Evolutionary conservation across 2,113 vertebrate species (phyloP), one percentile per base, ranked within the genome.

Genomic region (Girardinichthys multiradiatus): DNA sequence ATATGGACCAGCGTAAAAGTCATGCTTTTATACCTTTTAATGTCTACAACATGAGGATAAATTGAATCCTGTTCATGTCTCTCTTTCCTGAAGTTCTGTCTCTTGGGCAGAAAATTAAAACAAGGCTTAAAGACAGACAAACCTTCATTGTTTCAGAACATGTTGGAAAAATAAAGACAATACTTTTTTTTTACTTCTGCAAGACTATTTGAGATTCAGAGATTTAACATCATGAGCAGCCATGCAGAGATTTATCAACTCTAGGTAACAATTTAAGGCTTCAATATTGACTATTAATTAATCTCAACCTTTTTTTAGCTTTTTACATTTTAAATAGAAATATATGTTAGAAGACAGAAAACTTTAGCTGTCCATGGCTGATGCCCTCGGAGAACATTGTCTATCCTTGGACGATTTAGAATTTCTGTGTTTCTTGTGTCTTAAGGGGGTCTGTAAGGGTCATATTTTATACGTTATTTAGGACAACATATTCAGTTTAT

Each of bases 111-210:
- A 89, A 59, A 89, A 62, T 78, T 69, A 62, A 89, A 80, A 77
- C 79, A 79, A 75, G 73, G 79, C 29, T 63, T 67, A 2, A 8
- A 63, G 68, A 70, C 33, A 35, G 60, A 87, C 84, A 86, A 79
- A 66, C 75, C 67, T 76, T 82, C 63, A 85, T 89, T 90, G 88
- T 90, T 70, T 64, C 27, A 67, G 42, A 72, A 61, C 29, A 76
- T 77, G 77, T 80, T 81, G 77, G 73, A 87, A 86, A 88, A 83
- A 75, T 39, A 66, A 37, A 73, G 30, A 30, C 0, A 2, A 57
- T 24, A 61, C 2, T 31, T 51, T 51, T n/a, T 59, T 57, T 57
- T 26, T 24, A 57, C 26, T 26, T 24, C n/a, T 59, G 58, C 27
- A 59, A 14, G 8, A 58, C 27, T 10, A 28, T 57, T 24, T 17